Evolutionary conservation across 2,113 vertebrate genomes (phyloP), one percentile per base, ranked within the genome.

Genomic region (Nestor notabilis): DNA sequence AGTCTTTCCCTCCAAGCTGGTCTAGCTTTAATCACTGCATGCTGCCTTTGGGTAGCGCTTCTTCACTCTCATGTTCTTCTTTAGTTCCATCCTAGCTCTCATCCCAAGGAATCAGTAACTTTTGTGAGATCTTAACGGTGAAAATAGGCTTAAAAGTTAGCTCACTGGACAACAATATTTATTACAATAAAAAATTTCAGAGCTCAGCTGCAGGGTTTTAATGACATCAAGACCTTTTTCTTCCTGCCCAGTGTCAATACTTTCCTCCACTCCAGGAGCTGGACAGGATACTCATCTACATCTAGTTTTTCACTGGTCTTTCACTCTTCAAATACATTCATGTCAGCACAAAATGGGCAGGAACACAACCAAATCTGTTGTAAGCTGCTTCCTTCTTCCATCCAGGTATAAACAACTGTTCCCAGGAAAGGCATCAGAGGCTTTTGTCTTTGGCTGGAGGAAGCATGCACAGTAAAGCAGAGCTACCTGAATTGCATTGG

Each of bases 401-500:
- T 17, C 17, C 0, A 2, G 8, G 4, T 52, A n/a, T 33, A 74
- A 64, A 63, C 24, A 83, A 19, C 72, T 12, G 41, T 28, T 86
- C 25, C 29, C 13, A 33, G 47, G 41, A 61, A n/a, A 72, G 20
- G 16, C 0, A 0, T 39, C 15, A 8, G 37, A 24, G 8, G 25
- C 18, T 29, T 76, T 76, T 44, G 33, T 35, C 29, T 76, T 71
- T 39, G 35, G 33, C 28, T 46, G 29, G 33, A 61, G 13, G 16
- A 37, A 78, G 27, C 8, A 13, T 27, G 39, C 46, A 10, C n/a
- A 16, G 39, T 39, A 60, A 28, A 77, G n/a, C 16, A 17, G 39
- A 37, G 25, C 5, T 0, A 0, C 16, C 53, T 2, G 18, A 49
- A 17, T 9, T 47, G 20, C 1, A 1, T 10, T 83, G 71, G 5